phyloP scores from a whole-genome alignment of 1,140 invertebrate genomes.

The Heliconius melpomene region DNA sequence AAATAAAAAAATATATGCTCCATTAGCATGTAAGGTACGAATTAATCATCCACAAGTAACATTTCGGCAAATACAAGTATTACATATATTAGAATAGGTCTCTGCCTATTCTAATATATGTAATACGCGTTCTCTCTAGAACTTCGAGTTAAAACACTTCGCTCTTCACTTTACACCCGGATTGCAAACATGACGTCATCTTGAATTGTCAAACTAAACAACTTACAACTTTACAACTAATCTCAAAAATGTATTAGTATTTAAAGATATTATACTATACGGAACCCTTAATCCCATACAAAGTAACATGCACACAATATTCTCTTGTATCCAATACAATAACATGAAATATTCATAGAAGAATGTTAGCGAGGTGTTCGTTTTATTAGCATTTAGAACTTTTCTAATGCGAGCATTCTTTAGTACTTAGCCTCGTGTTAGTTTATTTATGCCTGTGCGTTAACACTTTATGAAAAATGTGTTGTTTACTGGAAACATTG shows the following conservation, averaged over 20 bases:
- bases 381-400: constrained; percentile 32
- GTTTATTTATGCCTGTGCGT: neutral
- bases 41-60: too few species aligned
- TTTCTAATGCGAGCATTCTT: constrained; percentile 27
- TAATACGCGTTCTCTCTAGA: neutral
- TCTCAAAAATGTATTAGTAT: neutral
- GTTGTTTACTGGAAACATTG: neutral
- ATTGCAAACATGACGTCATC: neutral
- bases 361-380: constrained; percentile 14
- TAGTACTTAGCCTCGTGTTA: constrained; percentile 17
- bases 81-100: too few species aligned
- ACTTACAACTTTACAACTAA: rapidly evolving
- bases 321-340: constrained; percentile 25
- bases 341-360: constrained; percentile 35
- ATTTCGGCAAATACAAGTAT: too few species aligned
- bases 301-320: constrained; percentile 6
- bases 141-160: neutral
- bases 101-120: too few species aligned
- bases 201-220: neutral
- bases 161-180: neutral
- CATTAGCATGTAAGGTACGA: too few species aligned
- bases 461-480: constrained; percentile 2
- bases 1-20: too few species aligned
- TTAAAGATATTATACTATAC: neutral
- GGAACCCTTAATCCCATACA: neutral